Base-by-base conservation (phyloP, 2,797 vertebrate genomes). In the Sylvia borin region DNA sequence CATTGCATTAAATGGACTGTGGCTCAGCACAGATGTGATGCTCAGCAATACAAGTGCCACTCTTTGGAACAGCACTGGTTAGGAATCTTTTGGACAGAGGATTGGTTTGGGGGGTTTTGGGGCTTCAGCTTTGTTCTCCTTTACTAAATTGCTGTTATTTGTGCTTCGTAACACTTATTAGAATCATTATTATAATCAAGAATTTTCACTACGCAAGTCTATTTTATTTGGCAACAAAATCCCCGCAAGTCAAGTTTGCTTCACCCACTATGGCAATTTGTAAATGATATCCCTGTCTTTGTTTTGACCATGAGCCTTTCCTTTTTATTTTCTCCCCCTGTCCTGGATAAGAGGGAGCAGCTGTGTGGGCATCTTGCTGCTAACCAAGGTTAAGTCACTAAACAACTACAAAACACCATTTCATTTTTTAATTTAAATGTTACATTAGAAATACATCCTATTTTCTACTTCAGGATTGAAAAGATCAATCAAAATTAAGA, bases 401-500 rank as follows among this genome's bases (percentile, higher is more conserved):
- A 89, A 84, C 38, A 36, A 38, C 48, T 38, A 25, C 8, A 65
- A 72, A 86, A 36, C 54, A 67, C 50, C 20, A 20, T 51, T 71
- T 81, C 19, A 29, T 88, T 73, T 92, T 82, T 93, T 45, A 72
- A 76, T 71, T 87, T 87, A 79, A 85, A 38, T 16, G 10, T 64
- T 85, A 42, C 48, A n/a, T 61, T 91, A 61, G 64, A 82, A 94
- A 88, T 15, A 5, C 79, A 86, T 85, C 67, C 29, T 74, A 78
- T 91, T 96, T 96, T 70, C 90, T 91, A 72, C 50, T 91, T 71
- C 65, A 61, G 48, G 50, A 93, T 90, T 82, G 53, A 95, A 89
- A 82, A 95, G 73, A 80, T 90, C 85, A 81, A 88, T 92, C 82
- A 88, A 78, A 95, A 78, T 87, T 82, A 88, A 80, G 72, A 93